Evolutionary conservation across 1,140 invertebrate species (phyloP), one percentile per base, ranked within the genome.

Genomic region (Melanaphis sacchari): DNA sequence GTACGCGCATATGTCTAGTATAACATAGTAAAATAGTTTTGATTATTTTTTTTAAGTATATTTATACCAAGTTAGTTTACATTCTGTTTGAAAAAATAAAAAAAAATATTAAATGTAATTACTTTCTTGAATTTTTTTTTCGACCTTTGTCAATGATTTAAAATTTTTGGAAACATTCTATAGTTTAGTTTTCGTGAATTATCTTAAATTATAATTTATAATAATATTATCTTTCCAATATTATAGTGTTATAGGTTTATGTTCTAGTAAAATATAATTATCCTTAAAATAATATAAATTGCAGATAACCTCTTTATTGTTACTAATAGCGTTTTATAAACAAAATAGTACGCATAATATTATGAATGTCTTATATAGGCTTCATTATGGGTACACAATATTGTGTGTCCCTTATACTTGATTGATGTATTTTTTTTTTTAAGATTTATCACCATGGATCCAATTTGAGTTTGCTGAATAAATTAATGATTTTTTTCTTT

Each of bases 401-500:
- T 41, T 66, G 21, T 66, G 26, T 90, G 52, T 66, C 89, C 22
- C 26, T 66, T 66, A 41, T 8, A 40, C 54, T 90, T 90, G 89
- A 90, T 90, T 90, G 89, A 90, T 90, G 89, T 41, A 41, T 41
- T 90, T 90, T 59, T 38, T 36, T 52, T 40, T 46, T 90, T 40
- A 54, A 91, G 88, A 91, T 91, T 66, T 91, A 91, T 91, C 54
- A 91, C 36, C 36, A n/a, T 26, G 38, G 15, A 76, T 49, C 15
- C 54, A 91, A 76, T 41, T 76, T 76, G 40, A 91, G 38, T 76
- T 90, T 66, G 89, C 7, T 76, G 90, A 76, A 91, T 91, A 76
- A 91, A 76, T 91, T 91, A 76, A 91, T 31, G 38, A 76, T 76
- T 91, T 76, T 90, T 91, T 90, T 87, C 41, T 87, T 87, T 91